phyloP scores from a whole-genome alignment of 2,797 vertebrate genomes.

The Phalanger gymnotis region DNA sequence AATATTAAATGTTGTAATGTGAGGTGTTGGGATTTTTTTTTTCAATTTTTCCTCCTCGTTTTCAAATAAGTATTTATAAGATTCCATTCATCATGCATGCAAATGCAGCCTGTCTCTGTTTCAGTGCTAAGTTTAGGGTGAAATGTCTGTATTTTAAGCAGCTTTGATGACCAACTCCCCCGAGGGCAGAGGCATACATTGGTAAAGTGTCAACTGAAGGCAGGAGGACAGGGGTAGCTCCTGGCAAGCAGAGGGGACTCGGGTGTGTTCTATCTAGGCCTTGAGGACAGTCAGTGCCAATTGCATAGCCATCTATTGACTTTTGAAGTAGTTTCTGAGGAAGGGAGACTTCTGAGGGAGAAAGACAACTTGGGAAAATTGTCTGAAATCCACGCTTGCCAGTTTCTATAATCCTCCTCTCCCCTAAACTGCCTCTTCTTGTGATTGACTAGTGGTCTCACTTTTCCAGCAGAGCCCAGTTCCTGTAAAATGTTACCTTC shows the following conservation, averaged over 20 bases:
- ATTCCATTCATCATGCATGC: not conserved
- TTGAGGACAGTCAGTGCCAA: not conserved
- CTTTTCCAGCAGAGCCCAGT: not conserved
- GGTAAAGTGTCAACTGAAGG: not conserved
- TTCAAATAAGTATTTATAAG: not conserved
- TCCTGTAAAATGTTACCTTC: not conserved
- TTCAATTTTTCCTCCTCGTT: not conserved
- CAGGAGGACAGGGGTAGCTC: not conserved
- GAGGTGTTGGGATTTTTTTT: not conserved
- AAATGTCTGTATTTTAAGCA: constrained; percentile 2
- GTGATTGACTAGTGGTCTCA: not conserved
- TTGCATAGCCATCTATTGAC: not conserved
- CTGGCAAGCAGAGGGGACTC: not conserved
- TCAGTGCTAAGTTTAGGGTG: not conserved
- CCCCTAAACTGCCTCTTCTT: not conserved
- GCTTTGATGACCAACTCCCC: constrained; percentile 37
- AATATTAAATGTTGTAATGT: constrained; percentile 15
- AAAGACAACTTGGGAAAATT: not conserved
- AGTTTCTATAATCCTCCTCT: rapidly evolving
- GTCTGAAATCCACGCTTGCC: too few relatives aligned
- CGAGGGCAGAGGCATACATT: not conserved
- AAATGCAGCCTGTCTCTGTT: not conserved
- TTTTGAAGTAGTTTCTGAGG: not conserved
- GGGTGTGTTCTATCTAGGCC: not conserved
- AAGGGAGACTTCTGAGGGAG: not conserved